These are phyloP conservation scores for Laothoe populi DNA, from an alignment of 2,888 invertebrate species.

Conservation along the genomic window DNA sequence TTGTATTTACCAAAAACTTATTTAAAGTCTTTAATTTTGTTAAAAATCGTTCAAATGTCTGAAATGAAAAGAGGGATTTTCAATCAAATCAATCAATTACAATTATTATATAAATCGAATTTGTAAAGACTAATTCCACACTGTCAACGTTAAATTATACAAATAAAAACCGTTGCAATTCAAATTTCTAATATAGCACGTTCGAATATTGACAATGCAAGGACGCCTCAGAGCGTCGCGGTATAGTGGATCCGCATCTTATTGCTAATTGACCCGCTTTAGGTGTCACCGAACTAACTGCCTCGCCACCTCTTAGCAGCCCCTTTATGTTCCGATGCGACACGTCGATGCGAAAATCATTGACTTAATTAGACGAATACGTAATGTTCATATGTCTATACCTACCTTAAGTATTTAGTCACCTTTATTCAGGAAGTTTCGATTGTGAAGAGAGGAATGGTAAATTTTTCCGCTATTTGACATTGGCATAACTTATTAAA, in stretches of 20 bases:
- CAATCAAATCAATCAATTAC: no score
- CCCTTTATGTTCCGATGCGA: constrained; percentile 40
- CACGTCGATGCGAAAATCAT: constrained; percentile 47
- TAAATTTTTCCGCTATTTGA: neutral
- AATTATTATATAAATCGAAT: neutral
- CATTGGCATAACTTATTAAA: neutral
- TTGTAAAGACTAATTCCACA: neutral
- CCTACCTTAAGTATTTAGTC: constrained; percentile 19
- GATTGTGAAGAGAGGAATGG: neutral
- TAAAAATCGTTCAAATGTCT: no score
- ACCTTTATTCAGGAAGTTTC: neutral
- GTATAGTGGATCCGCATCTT: constrained; percentile 42
- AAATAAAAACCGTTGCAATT: constrained; percentile 2
- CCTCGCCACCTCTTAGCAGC: constrained; percentile 46
- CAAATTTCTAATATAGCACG: neutral
- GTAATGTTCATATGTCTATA: constrained; percentile 29
- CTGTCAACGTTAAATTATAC: neutral
- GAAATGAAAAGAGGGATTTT: no score
- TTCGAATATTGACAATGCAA: constrained; percentile 23
- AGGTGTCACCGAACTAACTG: constrained; percentile 50
- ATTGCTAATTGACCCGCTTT: constrained; percentile 69
- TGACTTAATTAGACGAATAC: constrained; percentile 43
- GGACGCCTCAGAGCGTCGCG: constrained; percentile 20
- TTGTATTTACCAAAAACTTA: neutral
- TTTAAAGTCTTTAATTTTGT: no score